A percentile compares a stretch with the other conserved stretches of the same genome.
These are phyloP conservation scores for Panthera uncia DNA, from an alignment of 2,113 vertebrate species.

Conservation along the genomic window DNA sequence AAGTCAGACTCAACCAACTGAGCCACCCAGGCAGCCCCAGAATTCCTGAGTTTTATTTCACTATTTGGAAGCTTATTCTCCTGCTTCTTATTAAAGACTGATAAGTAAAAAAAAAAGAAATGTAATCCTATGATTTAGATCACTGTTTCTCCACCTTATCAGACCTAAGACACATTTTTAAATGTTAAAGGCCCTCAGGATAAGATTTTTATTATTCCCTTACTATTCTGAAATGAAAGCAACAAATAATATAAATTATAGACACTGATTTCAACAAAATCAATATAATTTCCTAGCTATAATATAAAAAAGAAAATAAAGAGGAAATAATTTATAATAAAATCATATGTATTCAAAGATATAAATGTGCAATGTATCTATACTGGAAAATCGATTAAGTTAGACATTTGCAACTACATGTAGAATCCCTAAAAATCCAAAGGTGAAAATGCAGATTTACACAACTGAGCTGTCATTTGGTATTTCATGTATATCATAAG, in stretches of 20 bases:
- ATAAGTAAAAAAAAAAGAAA: constrained; percentile 13
- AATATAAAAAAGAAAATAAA: background rate
- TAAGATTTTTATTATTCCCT: background rate
- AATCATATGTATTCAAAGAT: constrained; percentile 12
- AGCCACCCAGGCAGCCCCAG: background rate
- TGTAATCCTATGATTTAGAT: background rate
- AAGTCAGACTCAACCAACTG: too few relatives aligned
- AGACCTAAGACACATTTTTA: background rate
- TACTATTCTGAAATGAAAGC: constrained; percentile 40
- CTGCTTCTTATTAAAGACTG: background rate
- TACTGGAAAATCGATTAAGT: background rate
- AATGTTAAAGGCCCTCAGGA: too few relatives aligned
- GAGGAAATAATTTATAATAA: background rate
- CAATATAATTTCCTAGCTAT: background rate
- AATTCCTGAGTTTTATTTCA: background rate
- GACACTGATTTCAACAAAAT: constrained; percentile 30
- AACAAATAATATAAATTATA: constrained; percentile 54
- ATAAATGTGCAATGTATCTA: background rate
- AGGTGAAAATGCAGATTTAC: background rate
- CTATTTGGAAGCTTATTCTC: constrained; percentile 2
- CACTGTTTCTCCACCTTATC: background rate
- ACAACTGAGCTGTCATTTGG: background rate
- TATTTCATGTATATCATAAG: background rate
- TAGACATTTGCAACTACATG: background rate
- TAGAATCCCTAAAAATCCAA: background rate